Conservation (phyloP, 2,113 vertebrate species). For the Rhabdornis inornatus region DNA sequence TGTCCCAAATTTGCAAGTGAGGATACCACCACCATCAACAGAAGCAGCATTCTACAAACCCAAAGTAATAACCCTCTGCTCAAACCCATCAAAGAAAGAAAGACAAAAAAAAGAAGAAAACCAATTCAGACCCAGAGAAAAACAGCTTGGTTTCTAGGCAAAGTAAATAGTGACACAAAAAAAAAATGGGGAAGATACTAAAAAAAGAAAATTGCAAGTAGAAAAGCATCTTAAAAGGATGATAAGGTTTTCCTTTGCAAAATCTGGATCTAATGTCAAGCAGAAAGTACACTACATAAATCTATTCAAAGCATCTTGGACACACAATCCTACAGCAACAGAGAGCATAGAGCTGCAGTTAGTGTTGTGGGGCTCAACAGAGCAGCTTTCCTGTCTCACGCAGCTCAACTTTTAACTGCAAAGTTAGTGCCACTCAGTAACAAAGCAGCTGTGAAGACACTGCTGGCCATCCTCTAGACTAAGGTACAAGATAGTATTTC, state of each 20-base stretch:
- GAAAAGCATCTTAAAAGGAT: not conserved
- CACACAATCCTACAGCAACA: not conserved
- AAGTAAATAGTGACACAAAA: not conserved
- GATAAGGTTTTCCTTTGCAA: not conserved
- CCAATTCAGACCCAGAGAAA: not conserved
- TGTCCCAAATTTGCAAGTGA: not conserved
- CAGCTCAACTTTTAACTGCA: not conserved
- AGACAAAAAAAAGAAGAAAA: not conserved
- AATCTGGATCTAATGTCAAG: not conserved
- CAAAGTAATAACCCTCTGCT: not conserved
- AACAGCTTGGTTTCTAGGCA: not conserved
- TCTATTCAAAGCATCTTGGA: not conserved
- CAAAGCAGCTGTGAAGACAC: not conserved
- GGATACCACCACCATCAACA: not conserved
- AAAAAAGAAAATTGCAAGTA: not conserved
- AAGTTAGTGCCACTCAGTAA: not conserved
- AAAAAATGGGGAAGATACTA: not conserved
- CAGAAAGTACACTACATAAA: not conserved
- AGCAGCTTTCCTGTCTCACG: not conserved
- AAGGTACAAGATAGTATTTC: not conserved
- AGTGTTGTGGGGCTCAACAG: not conserved
- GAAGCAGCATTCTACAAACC: not conserved
- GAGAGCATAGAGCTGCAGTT: accelerated
- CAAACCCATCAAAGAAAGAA: not conserved
- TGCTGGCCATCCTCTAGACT: not conserved